Conservation (phyloP, 2,113 vertebrate genomes). For the Perca flavescens region DNA sequence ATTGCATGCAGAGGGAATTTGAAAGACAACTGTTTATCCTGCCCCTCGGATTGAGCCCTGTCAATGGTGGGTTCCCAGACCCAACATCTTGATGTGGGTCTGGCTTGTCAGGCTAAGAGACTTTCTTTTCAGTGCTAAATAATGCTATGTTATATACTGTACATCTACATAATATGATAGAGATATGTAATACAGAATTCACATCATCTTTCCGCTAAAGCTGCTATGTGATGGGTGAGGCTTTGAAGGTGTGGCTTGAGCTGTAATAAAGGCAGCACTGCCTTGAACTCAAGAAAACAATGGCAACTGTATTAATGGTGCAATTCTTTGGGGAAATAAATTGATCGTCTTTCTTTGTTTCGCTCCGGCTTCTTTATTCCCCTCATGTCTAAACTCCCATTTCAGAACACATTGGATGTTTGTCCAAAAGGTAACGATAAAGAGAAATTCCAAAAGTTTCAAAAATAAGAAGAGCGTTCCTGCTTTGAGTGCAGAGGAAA, state of each 20-base stretch:
- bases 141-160: not conserved
- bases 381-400: not conserved
- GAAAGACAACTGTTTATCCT: too few relatives aligned
- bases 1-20: too few relatives aligned
- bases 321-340: not conserved
- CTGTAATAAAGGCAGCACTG: not conserved
- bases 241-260: not conserved
- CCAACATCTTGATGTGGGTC: too few relatives aligned
- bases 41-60: too few relatives aligned
- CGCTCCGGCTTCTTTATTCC: not conserved
- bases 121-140: not conserved
- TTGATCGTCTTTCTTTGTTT: not conserved
- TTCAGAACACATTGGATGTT: slow-evolving; percentile 8
- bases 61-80: too few relatives aligned
- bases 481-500: slow-evolving; percentile 10
- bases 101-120: too few relatives aligned
- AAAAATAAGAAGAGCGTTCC: not conserved
- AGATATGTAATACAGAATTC: not conserved
- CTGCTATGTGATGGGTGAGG: not conserved
- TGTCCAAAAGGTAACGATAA: slow-evolving; percentile 1
- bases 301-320: not conserved
- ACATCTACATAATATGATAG: not conserved
- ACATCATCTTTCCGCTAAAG: not conserved
- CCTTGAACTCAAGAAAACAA: not conserved
- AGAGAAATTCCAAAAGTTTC: slow-evolving; percentile 4